Evolutionary conservation across 1,140 invertebrate species (phyloP), one percentile per base, ranked within the genome.

Genomic region (Aphidius gifuensis): DNA sequence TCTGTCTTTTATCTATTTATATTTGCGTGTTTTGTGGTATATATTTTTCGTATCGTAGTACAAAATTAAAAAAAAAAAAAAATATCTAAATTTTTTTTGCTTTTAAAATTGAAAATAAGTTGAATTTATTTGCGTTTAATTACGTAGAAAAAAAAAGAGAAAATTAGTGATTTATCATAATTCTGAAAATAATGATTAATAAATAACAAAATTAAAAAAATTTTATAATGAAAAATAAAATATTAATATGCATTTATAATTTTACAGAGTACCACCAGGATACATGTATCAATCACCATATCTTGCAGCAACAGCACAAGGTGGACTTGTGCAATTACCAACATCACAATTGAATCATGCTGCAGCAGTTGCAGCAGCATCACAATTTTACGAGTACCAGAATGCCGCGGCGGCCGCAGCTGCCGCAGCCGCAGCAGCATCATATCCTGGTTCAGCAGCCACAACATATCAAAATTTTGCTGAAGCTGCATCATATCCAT

Each of bases 331-430:
- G 59, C 86, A 86, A 67, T 77, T 88, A 69, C 87, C 86, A 60
- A 76, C 84, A 42, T 77, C 80, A 51, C 88, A 86, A 71, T 73
- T 90, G 61, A 87, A 86, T 69, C 88, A 90, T 74, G 88, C 88
- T 3, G 87, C 88, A 40, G 87, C 88, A 2, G 83, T 90, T 43
- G 87, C 87, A 9, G 87, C 87, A 4, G 87, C 87, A 4, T 87
- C 88, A 51, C 85, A 89, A 67, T 90, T 89, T 73, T 90, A 90
- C 74, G 88, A 90, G 74, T 90, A 90, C 67, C 85, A 86, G 65
- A 86, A 85, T 45, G 85, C 83, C 21, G 86, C 85, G 5, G 86
- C 87, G 9, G 87, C 61, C 46, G 61, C 61, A 39, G 61, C 61
- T 6, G 85, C 85, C 6, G 85, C 85, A 3, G 86, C 87, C 6